Conservation (phyloP, 1,140 invertebrate species). For the Diachasmimorpha longicaudata region DNA sequence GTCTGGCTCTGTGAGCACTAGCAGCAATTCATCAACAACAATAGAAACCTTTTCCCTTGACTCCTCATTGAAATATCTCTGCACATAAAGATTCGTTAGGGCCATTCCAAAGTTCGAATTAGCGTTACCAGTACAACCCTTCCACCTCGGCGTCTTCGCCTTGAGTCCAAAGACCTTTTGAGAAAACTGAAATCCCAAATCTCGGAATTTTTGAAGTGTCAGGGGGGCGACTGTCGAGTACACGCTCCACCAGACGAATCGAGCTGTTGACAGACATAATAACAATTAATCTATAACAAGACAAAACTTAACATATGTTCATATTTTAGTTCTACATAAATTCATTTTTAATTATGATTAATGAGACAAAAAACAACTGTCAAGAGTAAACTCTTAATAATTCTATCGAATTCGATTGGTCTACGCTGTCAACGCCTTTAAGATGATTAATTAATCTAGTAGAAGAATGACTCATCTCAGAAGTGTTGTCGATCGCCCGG, state of each 20-base stretch:
- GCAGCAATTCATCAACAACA: too few relatives aligned
- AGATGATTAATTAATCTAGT: too few relatives aligned
- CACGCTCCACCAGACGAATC: conserved; percentile 72
- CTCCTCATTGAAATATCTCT: conserved; percentile 72
- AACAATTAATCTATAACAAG: not conserved
- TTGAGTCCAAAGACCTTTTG: conserved; percentile 69
- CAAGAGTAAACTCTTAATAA: too few relatives aligned
- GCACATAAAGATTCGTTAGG: conserved; percentile 78
- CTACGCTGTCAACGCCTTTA: too few relatives aligned
- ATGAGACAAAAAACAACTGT: too few relatives aligned
- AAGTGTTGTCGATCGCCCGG: too few relatives aligned
- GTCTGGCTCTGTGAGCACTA: too few relatives aligned
- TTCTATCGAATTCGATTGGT: too few relatives aligned
- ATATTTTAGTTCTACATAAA: too few relatives aligned
- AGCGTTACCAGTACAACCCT: conserved; percentile 75
- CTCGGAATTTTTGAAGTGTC: conserved; percentile 66
- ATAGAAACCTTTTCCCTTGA: conserved; percentile 72
- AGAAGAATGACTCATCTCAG: too few relatives aligned
- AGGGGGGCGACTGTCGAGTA: conserved; percentile 71
- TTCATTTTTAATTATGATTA: too few relatives aligned
- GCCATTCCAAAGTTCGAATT: conserved; percentile 82
- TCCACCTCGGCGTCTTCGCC: conserved; percentile 72
- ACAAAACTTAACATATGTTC: too few relatives aligned
- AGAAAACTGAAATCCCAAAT: conserved; percentile 68
- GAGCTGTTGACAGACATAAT: conserved; percentile 57